Base-by-base conservation (phyloP, 2,888 invertebrate genomes). In the Venusia cambrica region DNA sequence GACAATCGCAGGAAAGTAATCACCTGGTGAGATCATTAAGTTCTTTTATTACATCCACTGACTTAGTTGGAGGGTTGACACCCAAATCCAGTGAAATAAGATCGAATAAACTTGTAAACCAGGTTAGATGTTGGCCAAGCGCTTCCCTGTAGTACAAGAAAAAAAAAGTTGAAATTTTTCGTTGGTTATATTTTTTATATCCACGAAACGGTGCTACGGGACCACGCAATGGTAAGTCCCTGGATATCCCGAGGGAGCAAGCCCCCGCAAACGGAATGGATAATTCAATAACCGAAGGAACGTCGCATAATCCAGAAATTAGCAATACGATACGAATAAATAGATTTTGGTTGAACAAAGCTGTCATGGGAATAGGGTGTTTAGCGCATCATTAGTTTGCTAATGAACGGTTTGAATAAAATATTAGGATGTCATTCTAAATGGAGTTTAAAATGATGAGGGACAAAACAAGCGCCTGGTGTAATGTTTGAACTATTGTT, bases 321-420 rank as follows among this genome's bases (percentile, higher is more conserved):
- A 87, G 87, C 85, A 85, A 87, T 85, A 84, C 80, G 85, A 87
- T 87, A 85, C 81, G 68, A 78, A 76, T 80, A 80, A 80, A 80
- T 80, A 80, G 78, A 79, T 80, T 80, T 79, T 61, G 78, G 76
- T 70, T 52, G 66, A 65, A 73, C 73, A 73, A 77, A 77, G 75
- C 73, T 63, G 71, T 51, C 77, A 43, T 52, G 78, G 79, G 78
- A 78, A 72, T 73, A 62, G 37, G 62, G 57, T 70, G 71, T 73
- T 76, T 73, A 69, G 69, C 59, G 58, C 63, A 57, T 68, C 73
- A 75, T 80, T 83, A 77, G 68, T 60, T 57, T 54, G 54, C 55
- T 73, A 77, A 76, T 72, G 72, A 79, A 69, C 71, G 76, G 78
- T 74, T 31, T 80, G 69, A 54, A 57, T 65, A 53, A 54, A 59